Percentiles rank a stretch among this genome's conserved stretches.
Evolutionary conservation across 53 echinoderm and acorn worm species (phyloP).

Genomic region (Henricia sp.): DNA sequence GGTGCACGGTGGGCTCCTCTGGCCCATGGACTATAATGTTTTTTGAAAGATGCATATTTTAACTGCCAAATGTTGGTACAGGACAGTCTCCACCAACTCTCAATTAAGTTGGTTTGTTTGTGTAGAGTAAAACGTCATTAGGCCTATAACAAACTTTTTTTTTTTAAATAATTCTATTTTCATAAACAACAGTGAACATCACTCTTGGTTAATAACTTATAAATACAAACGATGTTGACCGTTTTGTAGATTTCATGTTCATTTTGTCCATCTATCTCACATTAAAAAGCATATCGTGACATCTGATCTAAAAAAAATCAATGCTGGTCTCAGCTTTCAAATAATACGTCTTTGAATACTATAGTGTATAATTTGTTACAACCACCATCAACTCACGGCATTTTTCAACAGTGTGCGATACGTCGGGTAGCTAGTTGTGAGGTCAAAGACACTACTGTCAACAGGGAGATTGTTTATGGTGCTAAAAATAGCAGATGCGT

Average conservation of each 20-base stretch:
- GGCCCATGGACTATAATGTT: too few relatives aligned
- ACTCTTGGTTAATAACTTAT: too few relatives aligned
- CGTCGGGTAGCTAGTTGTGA: background rate
- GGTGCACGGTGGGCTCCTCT: too few relatives aligned
- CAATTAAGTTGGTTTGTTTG: too few relatives aligned
- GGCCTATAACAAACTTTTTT: too few relatives aligned
- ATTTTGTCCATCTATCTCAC: background rate
- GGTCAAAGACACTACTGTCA: background rate
- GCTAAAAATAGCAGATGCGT: background rate
- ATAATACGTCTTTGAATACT: background rate
- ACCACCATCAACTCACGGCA: background rate
- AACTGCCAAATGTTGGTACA: too few relatives aligned
- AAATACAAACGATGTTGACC: too few relatives aligned
- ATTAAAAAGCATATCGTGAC: background rate
- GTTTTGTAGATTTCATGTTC: background rate
- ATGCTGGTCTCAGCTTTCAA: background rate
- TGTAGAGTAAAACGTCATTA: too few relatives aligned
- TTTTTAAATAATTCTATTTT: too few relatives aligned
- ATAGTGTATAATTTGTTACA: background rate
- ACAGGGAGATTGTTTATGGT: background rate
- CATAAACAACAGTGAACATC: too few relatives aligned
- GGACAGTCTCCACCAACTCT: too few relatives aligned
- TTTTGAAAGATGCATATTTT: too few relatives aligned
- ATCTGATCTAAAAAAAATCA: background rate
- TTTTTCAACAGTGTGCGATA: background rate